A percentile compares a stretch with the other conserved stretches of the same genome.
Conservation (phyloP, 2,888 invertebrate species). For the Acleris laterana region DNA sequence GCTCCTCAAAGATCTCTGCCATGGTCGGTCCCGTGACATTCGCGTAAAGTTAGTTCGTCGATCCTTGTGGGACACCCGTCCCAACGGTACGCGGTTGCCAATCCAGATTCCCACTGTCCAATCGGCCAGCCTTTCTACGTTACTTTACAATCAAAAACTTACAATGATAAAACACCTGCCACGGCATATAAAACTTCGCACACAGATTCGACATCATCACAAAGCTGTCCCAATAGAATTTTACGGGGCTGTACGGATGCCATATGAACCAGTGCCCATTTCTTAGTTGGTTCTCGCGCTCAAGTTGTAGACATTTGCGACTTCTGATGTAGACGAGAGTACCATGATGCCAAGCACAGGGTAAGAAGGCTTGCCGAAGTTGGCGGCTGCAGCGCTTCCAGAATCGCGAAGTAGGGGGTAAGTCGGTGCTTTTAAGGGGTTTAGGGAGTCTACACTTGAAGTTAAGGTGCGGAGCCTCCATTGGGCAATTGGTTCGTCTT, state of each 20-base stretch:
- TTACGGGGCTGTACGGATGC: conserved; percentile 67
- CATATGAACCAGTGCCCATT: conserved; percentile 48
- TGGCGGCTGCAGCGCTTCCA: conserved; percentile 30
- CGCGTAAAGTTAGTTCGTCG: too few species aligned
- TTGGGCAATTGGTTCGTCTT: not conserved
- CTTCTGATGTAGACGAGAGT: conserved; percentile 52
- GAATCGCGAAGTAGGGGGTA: conserved; percentile 53
- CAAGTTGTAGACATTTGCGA: conserved; percentile 51
- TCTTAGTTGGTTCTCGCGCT: conserved; percentile 54
- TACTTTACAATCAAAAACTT: conserved; percentile 41
- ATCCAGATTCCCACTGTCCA: too few species aligned
- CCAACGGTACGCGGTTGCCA: too few species aligned
- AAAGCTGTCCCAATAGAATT: conserved; percentile 56
- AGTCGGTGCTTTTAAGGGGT: conserved; percentile 43
- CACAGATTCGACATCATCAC: conserved; percentile 45
- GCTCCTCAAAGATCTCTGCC: too few species aligned
- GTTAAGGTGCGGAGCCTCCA: conserved; percentile 44
- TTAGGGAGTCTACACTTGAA: conserved; percentile 53
- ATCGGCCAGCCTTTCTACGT: too few species aligned
- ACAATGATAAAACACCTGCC: conserved; percentile 61
- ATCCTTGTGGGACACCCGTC: too few species aligned
- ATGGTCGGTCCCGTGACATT: too few species aligned
- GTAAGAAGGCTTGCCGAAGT: conserved; percentile 38
- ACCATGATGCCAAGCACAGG: conserved; percentile 59
- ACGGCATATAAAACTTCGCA: conserved; percentile 56